Evolutionary conservation across 2,888 invertebrate species (phyloP), one percentile per base, ranked within the genome.

Genomic region (Tinea trinotella): DNA sequence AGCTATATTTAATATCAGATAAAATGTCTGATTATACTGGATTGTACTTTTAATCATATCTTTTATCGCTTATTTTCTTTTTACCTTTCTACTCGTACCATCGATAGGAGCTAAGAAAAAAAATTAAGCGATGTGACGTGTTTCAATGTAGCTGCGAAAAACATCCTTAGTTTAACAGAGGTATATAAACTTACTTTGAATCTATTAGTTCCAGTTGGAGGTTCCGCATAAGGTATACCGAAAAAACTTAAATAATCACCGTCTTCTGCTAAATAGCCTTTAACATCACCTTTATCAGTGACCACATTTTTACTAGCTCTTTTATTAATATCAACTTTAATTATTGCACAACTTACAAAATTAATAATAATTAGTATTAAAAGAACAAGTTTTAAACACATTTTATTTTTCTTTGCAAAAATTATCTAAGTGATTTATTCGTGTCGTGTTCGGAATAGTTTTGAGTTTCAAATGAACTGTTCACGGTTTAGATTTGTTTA

Each of bases 191-290:
- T 56, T 54, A 68, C 68, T 65, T 64, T 65, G 56, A 67, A 67
- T 20, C 67, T 59, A 24, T 59, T 59, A 4, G 49, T 48, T 1
- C 62, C 64, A 6, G 60, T 15, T 0, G 68, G 67, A 2, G 66
- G 61, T 12, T 60, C 62, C 0, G 67, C 70, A 50, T 69, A 69
- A 1, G 70, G 68, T 19, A 70, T 65, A 2, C 70, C 70, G 22
- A 67, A 62, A 57, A 59, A 70, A 1, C 66, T 61, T 2, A 60
- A 61, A 56, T 66, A 66, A 46, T 62, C 62, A 2, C 62, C 62
- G 58, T 63, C 61, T 53, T 64, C 54, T 0, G 62, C 62, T 12
- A 18, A 18, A 50, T 13, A 50, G 7, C 50, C 50, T 50, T 9
- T 50, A n/a, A 50, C 13, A 24, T 3, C 24, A 50, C 50, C 50